Evolutionary conservation across 2,797 vertebrate species (phyloP), one percentile per base, ranked within the genome.

Genomic region (Sebastolobus alascanus): DNA sequence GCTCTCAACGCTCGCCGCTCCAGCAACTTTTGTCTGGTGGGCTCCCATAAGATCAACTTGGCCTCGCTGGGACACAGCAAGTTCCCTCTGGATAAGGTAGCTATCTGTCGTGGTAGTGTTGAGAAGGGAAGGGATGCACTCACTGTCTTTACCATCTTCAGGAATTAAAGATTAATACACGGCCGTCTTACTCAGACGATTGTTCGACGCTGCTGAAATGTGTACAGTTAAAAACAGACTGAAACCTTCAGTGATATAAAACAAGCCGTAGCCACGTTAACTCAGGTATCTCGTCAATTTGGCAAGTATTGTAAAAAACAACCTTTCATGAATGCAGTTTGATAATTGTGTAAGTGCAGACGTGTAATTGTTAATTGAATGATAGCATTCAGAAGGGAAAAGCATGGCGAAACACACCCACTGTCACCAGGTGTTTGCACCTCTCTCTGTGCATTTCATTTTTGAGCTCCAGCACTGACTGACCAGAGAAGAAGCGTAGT

Each of bases 31-130:
- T 83, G 86, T 72, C 91, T 97, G 37, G 96, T 97, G 37, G 96
- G 96, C 9, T 97, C 95, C 12, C 94, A 96, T 71, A 96, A 95
- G 84, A 91, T 97, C 84, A 94, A 93, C 1, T 77, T 96, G 82
- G 87, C 94, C 72, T 97, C 96, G 4, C 89, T 97, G 84, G 96
- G 96, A 68, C 93, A 92, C 84, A 91, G 80, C 79, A 96, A 95
- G 89, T 97, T 97, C 85, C 93, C 94, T 12, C 86, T 97, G 72
- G 96, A 97, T 66, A 97, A 97, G 96, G 96, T 97, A 84, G 82
- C 20, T 40, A 8, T 38, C 29, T 16, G 10, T 5, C 31, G 1
- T 4, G 22, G 2, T 59, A 12, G 22, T 68, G 20, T 2, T 50
- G 6, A 13, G 14, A 60, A 7, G 4, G 7, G n/a, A 55, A 7